Conservation (phyloP, 1,140 invertebrate genomes). For the Scaptomyza pallida region DNA sequence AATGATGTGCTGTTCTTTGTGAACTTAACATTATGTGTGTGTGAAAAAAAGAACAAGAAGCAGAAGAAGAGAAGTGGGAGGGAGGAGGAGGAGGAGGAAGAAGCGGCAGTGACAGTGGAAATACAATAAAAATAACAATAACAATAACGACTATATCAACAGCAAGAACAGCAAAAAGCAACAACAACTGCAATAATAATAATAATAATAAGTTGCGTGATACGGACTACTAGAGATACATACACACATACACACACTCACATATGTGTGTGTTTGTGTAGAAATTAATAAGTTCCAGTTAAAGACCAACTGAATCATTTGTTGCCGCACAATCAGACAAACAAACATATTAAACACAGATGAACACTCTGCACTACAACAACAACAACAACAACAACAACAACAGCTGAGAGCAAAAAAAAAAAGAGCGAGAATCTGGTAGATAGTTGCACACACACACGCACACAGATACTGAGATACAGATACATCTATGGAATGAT, state of each 20-base stretch:
- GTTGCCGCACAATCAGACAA: conserved; percentile 59
- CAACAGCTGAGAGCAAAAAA: conserved; percentile 23
- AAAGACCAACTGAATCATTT: conserved; percentile 66
- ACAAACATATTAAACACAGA: conserved; percentile 48
- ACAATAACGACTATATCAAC: conserved; percentile 14
- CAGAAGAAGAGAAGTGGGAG: too few species aligned
- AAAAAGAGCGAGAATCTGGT: neutral
- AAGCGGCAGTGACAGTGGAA: conserved; percentile 35
- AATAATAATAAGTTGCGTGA: conserved; percentile 48
- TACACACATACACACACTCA: too few species aligned
- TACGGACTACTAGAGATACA: conserved; percentile 27
- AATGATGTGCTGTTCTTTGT: conserved; percentile 59
- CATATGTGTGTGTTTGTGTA: conserved; percentile 31
- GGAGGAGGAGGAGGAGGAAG: neutral
- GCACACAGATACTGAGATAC: neutral
- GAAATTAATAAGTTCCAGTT: conserved; percentile 65
- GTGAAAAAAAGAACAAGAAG: conserved; percentile 18
- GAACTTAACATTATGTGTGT: conserved; percentile 44
- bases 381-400: conserved; percentile 15
- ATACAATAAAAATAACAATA: conserved; percentile 34
- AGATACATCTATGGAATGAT: conserved; percentile 13
- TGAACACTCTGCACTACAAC: conserved; percentile 12
- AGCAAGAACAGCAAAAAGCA: conserved; percentile 3
- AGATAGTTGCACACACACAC: neutral
- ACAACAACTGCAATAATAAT: conserved; percentile 19